Percentiles rank a stretch among this genome's conserved stretches.
These are phyloP conservation scores for Stratiomys singularior DNA, from an alignment of 2,888 invertebrate species.

Conservation along the genomic window DNA sequence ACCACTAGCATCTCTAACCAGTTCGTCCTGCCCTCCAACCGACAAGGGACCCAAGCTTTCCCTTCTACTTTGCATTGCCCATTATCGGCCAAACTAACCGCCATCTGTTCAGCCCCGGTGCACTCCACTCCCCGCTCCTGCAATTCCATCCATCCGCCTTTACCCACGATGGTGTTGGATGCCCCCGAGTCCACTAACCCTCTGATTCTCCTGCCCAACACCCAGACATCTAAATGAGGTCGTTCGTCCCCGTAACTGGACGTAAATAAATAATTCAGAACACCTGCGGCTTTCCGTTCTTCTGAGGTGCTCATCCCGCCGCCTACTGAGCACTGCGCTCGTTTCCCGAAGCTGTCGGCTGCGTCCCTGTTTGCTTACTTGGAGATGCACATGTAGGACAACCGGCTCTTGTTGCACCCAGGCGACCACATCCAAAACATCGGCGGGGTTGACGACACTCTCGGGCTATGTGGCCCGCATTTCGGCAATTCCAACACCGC, in stretches of 20 bases:
- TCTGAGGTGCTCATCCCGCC: neutral
- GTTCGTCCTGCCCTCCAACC: neutral
- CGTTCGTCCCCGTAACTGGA: too few species aligned
- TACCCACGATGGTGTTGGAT: neutral
- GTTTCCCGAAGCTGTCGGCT: neutral
- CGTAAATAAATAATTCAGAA: neutral
- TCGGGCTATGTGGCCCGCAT: too few species aligned
- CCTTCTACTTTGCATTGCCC: neutral
- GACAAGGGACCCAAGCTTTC: neutral
- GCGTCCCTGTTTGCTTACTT: too few species aligned
- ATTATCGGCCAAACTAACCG: neutral
- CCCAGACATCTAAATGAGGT: neutral
- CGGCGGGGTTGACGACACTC: too few species aligned
- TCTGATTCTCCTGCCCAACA: neutral
- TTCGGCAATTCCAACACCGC: too few species aligned
- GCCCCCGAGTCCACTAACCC: neutral
- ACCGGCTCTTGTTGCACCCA: too few species aligned
- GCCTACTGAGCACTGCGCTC: neutral
- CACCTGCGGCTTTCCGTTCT: neutral
- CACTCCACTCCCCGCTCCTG: neutral
- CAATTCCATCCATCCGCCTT: neutral
- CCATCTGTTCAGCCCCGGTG: too few species aligned
- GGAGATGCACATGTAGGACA: too few species aligned
- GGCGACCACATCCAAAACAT: too few species aligned
- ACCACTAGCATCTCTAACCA: neutral